phyloP scores from a whole-genome alignment of 2,797 vertebrate species.

The Pseudochaenichthys georgianus region DNA sequence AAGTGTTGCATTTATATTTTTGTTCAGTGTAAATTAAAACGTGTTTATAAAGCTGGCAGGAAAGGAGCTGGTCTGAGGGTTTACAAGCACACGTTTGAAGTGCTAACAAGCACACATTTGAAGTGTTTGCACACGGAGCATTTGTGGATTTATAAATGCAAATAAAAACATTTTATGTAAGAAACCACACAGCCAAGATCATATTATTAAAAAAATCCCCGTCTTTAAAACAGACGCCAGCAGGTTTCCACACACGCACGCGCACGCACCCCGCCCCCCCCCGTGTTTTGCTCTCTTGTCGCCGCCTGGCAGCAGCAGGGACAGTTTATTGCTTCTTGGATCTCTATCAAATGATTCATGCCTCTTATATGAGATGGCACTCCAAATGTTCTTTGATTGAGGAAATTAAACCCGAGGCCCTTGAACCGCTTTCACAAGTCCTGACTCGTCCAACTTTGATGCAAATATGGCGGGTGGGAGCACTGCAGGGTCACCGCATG shows the following conservation, averaged over 20 bases:
- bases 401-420: conserved; percentile 68
- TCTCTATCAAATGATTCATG: conserved; percentile 71
- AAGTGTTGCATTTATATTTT: too few species aligned
- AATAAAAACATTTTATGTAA: conserved; percentile 15
- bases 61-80: conserved; percentile 18
- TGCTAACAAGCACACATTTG: conserved; percentile 16
- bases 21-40: conserved; percentile 36
- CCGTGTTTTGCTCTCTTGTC: conserved; percentile 26
- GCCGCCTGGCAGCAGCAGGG: conserved; percentile 51
- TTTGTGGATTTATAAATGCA: conserved; percentile 3
- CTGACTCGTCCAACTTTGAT: conserved; percentile 30
- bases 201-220: conserved; percentile 18
- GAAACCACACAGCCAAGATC: conserved; percentile 29
- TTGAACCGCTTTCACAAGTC: conserved; percentile 63
- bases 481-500: not conserved
- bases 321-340: conserved; percentile 37
- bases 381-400: conserved; percentile 66
- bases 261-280: too few species aligned
- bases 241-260: conserved; percentile 11
- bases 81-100: conserved; percentile 29
- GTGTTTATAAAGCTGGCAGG: conserved; percentile 37
- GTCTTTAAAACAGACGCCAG: conserved; percentile 17
- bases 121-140: conserved; percentile 23
- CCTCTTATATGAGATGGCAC: conserved; percentile 58
- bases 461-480: conserved; percentile 10